A percentile compares a stretch with the other conserved stretches of the same genome.
Evolutionary conservation across 2,113 vertebrate species (phyloP).

Genomic region (Ploceus nigricollis): DNA sequence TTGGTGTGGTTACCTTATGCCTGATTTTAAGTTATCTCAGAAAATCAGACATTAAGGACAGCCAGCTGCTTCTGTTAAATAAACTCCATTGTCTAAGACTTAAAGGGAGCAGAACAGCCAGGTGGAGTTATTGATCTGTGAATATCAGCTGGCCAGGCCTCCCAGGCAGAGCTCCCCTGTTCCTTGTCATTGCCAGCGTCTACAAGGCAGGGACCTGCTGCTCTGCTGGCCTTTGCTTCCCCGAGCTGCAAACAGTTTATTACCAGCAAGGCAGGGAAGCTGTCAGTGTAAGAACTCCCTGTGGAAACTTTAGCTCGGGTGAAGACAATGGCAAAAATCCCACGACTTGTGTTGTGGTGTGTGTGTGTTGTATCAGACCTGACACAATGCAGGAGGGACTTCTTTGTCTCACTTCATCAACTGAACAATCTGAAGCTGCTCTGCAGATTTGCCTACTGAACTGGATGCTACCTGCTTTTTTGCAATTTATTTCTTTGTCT

Average conservation of each 20-base stretch:
- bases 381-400: neutral
- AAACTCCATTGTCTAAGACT: conserved; percentile 37
- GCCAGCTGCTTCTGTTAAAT: conserved; percentile 49
- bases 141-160: conserved; percentile 23
- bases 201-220: neutral
- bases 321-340: neutral
- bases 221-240: neutral
- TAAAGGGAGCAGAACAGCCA: conserved; percentile 23
- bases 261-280: neutral
- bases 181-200: neutral
- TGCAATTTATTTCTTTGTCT: neutral
- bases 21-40: neutral
- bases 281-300: neutral
- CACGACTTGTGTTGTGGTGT: neutral
- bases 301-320: neutral
- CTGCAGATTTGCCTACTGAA: neutral
- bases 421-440: neutral
- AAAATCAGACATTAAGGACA: conserved; percentile 6
- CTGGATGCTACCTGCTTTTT: neutral
- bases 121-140: conserved; percentile 67
- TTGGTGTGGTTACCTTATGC: neutral
- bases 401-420: neutral
- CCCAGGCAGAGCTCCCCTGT: neutral
- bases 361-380: neutral
- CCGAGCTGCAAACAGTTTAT: neutral